phyloP scores from a whole-genome alignment of 2,113 vertebrate species.

The Vicugna pacos region DNA sequence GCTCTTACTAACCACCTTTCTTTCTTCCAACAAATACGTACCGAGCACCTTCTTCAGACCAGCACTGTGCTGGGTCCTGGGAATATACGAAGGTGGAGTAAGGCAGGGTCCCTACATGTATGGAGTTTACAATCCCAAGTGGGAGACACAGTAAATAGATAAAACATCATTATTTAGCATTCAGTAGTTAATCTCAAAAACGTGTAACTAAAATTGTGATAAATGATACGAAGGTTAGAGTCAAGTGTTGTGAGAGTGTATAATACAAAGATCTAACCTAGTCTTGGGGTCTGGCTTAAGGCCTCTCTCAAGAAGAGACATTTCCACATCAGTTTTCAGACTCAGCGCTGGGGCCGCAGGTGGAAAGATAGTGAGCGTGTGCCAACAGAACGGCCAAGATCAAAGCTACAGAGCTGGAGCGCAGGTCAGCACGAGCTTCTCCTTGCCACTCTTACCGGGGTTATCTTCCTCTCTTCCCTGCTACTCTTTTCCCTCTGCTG shows the following conservation, averaged over 20 bases:
- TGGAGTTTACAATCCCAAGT: not conserved
- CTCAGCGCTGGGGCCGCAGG: not conserved
- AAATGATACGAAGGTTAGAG: slow-evolving; percentile 16
- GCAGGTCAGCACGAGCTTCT: not conserved
- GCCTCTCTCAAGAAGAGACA: not conserved
- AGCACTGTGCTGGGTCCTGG: not conserved
- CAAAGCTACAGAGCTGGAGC: not conserved
- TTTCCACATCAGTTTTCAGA: not conserved
- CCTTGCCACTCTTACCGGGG: not conserved
- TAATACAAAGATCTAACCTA: not conserved
- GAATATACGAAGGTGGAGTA: not conserved
- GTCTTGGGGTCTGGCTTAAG: not conserved
- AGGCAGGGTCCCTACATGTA: not conserved
- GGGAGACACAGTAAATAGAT: not conserved
- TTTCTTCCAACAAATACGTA: not conserved
- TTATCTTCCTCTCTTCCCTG: not conserved
- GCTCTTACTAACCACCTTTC: not conserved
- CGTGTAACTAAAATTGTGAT: not conserved
- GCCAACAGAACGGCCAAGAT: not conserved
- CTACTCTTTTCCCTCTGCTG: not conserved
- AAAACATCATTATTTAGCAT: not conserved
- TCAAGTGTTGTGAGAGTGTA: not conserved
- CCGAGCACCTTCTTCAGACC: not conserved
- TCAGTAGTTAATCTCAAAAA: slow-evolving; percentile 16
- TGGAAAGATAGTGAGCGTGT: not conserved